Evolutionary conservation across 2,113 vertebrate species (phyloP), one percentile per base, ranked within the genome.

Genomic region (Cheirogaleus medius): DNA sequence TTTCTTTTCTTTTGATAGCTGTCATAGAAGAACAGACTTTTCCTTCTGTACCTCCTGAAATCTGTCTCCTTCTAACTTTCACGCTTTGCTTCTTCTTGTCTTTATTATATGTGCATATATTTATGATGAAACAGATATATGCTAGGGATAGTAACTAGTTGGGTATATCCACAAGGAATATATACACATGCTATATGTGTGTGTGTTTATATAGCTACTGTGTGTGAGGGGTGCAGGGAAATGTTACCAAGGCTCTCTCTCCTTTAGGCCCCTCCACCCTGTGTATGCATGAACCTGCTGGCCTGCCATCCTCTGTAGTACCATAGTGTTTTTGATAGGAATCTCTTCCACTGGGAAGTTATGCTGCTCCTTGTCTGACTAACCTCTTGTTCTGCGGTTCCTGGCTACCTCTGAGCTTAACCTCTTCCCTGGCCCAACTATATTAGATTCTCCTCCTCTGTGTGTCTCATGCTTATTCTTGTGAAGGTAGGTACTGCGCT

Each of bases 401-500:
- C 8, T 81, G 32, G 52, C 1, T 18, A 74, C 32, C 8, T 95
- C 42, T 37, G 47, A 63, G 14, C 5, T 29, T 71, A 86, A 32
- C 5, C 12, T 77, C 9, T 21, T 63, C 23, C 3, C 32, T 4
- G 11, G 34, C 27, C 13, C 4, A 8, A 0, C 42, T 54, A 13
- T 42, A 1, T 49, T 32, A 17, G 44, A 52, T 58, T 9, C 12
- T 68, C 63, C 49, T 54, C 42, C 3, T 73, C 27, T 10, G 58
- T 63, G 1, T 18, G 4, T 47, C 12, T 25, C 6, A 14, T 60
- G 18, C 11, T 37, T 69, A 8, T 7, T 25, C 39, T 52, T 39
- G 34, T 42, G 4, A 37, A 8, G 17, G 21, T 4, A 27, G 5
- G 1, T 9, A 1, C 32, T 20, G 15, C 11, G 21, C 18, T 9